Evolutionary conservation across 2,797 vertebrate species (phyloP), one percentile per base, ranked within the genome.

Genomic region (Cyprinella venusta): DNA sequence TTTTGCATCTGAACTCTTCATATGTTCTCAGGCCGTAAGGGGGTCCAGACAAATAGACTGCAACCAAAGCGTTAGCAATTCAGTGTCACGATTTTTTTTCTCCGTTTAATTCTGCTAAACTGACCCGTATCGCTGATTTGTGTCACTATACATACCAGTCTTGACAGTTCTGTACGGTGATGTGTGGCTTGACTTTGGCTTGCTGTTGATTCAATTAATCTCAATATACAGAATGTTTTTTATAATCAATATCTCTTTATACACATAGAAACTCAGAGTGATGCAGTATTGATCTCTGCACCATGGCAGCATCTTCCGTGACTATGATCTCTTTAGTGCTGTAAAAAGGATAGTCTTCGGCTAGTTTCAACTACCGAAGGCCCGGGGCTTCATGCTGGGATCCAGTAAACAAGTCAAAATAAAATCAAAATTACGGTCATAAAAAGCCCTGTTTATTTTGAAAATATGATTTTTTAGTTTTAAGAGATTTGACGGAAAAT

Each of bases 151-250:
- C 30, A 30, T 70, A 45, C 4, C 13, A 24, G 21, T 63, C 45
- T 68, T 76, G 72, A 76, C 72, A 76, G 72, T 68, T 82, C 59
- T 74, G 71, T 8, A 50, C 0, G 0, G n/a, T 45, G 36, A 12
- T 76, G n/a, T 56, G 45, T 76, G 72, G 16, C 63, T 76, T 67
- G 72, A 76, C 64, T 83, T 77, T 83, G 82, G 65, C 74, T 50
- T 19, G 26, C 65, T 64, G 75, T 78, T 83, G 65, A 70, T 83
- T 78, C 65, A 83, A 71, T 83, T 78, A 83, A 83, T 83, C 82
- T 83, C 75, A 78, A 83, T 83, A 83, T 83, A 83, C 65, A 71
- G 75, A 83, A 82, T 78, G 40, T 64, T 83, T 83, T 83, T 83
- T 50, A 50, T 70, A 71, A 83, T 83, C 82, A 83, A 83, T 83